Evolutionary conservation across 2,888 invertebrate species (phyloP), one percentile per base, ranked within the genome.

Genomic region (Netelia inedita): DNA sequence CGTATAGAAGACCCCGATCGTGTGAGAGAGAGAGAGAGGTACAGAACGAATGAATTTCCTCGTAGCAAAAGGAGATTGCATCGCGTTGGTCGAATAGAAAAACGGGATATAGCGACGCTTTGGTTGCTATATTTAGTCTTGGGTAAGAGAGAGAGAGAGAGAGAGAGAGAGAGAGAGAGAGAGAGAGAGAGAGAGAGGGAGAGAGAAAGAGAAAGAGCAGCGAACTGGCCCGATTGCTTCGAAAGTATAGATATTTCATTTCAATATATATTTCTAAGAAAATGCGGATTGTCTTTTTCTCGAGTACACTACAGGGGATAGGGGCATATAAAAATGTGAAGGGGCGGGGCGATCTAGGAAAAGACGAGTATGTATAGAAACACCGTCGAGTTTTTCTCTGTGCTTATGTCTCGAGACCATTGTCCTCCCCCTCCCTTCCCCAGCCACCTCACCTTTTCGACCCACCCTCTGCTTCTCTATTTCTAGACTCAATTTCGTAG

Each of bases 401-500:
- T 46, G 76, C 81, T 81, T 78, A 78, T 78, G 74, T 79, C 82
- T 69, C 57, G 82, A 71, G 74, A 75, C 82, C 79, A 85, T 85
- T 79, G 82, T 55, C 72, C 66, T 72, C 21, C 66, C 46, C 14
- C 14, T 11, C 46, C 46, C 46, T 46, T 2, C 14, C 2, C 11
- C 1, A 1, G 0, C 46, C 3, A 28, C 28, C 28, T 28, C 28
- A 28, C 28, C 28, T 6, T 28, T 28, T 28, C 28, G 5, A 28
- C 3, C 28, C 28, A 28, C 28, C 14, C 46, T 46, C 46, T 2
- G 1, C 14, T 6, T 14, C 46, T 46, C 10, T 11, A 14, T 14
- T 66, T 66, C 81, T 74, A 79, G 85, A 85, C 85, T 85, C 85
- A 85, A 85, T 85, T 85, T 85, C 82, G 65, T 78, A 82, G 74